These are phyloP conservation scores for Chrysopilus asiliformis DNA, from an alignment of 2,888 invertebrate genomes.

Conservation along the genomic window DNA sequence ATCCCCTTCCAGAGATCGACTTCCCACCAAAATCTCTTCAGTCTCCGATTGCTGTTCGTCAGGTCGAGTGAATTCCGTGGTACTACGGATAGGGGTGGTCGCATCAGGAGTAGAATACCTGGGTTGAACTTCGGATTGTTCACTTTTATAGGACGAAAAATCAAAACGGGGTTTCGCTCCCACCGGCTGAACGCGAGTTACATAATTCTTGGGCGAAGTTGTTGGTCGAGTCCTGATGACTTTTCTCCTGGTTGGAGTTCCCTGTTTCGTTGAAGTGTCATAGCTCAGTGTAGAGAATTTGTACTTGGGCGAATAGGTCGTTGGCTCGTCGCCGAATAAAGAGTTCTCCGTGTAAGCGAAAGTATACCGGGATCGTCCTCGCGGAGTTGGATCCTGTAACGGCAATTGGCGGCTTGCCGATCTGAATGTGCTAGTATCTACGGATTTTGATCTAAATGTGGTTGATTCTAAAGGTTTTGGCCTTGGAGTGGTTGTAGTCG, in stretches of 20 bases:
- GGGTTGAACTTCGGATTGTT: background rate
- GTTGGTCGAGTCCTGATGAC: background rate
- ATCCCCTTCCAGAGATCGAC: background rate
- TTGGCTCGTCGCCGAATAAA: conserved; percentile 25
- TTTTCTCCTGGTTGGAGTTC: background rate
- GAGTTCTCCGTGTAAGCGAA: conserved; percentile 23
- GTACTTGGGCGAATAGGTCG: conserved; percentile 31
- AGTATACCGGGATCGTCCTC: conserved; percentile 33
- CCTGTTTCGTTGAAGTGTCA: conserved; percentile 5
- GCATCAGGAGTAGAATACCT: background rate
- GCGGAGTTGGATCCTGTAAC: conserved; percentile 12
- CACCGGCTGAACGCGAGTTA: conserved; percentile 1
- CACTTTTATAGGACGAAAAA: conserved; percentile 10
- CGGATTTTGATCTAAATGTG: conserved; percentile 14
- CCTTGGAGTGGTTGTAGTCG: conserved; percentile 14
- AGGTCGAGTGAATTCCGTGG: background rate
- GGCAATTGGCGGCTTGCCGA: background rate
- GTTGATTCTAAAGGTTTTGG: too few species aligned
- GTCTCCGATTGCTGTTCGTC: background rate
- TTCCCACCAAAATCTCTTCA: background rate
- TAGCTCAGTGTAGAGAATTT: conserved; percentile 18
- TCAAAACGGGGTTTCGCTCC: conserved; percentile 8
- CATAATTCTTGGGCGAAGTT: background rate
- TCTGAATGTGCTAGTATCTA: conserved; percentile 6
- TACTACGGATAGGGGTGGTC: background rate